Conservation (phyloP, 37 sponge, comb jelly and placozoan genomes). For the Bolinopsis microptera region DNA sequence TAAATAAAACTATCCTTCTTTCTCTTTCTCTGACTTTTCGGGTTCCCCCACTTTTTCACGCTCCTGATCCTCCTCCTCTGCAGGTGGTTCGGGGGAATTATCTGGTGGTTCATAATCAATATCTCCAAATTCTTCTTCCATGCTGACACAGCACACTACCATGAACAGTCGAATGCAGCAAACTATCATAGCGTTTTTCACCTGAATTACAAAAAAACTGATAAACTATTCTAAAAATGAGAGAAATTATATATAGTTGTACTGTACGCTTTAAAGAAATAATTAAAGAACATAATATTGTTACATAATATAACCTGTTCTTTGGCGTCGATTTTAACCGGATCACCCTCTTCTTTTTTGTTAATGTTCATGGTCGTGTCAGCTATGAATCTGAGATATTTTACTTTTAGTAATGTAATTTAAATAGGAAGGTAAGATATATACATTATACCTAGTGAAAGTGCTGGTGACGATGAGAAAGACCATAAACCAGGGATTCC, state of each 20-base stretch:
- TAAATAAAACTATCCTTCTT: too few relatives aligned
- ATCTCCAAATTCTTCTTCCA: conserved; percentile 2
- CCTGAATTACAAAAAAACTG: background rate
- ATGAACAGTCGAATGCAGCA: conserved; percentile 27
- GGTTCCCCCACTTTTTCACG: too few relatives aligned
- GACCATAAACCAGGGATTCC: too few relatives aligned
- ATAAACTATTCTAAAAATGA: background rate
- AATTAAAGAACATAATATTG: too few relatives aligned
- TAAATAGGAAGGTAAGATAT: too few relatives aligned
- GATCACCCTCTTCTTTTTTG: background rate
- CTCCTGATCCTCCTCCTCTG: too few relatives aligned
- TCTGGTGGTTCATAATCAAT: background rate
- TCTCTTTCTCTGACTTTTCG: too few relatives aligned
- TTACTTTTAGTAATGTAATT: background rate
- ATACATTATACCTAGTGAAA: too few relatives aligned
- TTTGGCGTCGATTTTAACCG: background rate
- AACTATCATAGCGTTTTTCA: background rate
- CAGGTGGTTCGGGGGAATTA: too few relatives aligned
- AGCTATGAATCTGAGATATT: background rate
- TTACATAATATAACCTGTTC: conserved; percentile 31
- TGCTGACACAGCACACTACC: conserved; percentile 13
- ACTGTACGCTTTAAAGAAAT: background rate
- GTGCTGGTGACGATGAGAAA: too few relatives aligned
- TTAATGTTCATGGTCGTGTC: background rate
- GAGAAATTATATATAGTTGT: background rate